Evolutionary conservation across 2,888 invertebrate genomes (phyloP).

Genomic region (Oscheius sp.): DNA sequence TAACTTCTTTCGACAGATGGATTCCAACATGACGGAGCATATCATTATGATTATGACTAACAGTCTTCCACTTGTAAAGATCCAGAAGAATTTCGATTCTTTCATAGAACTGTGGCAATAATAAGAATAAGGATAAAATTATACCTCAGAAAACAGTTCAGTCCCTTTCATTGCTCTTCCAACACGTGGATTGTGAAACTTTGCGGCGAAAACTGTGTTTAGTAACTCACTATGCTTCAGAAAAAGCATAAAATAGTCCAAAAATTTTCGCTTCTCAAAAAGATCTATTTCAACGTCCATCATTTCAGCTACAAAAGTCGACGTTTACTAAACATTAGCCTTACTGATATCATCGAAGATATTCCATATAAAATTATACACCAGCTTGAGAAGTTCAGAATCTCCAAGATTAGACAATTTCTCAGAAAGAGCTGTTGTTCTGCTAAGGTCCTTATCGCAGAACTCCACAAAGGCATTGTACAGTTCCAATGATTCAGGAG

Average conservation of each 20-base stretch:
- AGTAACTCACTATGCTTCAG: constrained; percentile 22
- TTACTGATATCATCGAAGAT: constrained; percentile 3
- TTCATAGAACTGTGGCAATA: background rate
- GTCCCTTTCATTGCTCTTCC: background rate
- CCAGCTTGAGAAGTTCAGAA: background rate
- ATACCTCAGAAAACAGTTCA: constrained; percentile 13
- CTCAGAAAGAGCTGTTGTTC: background rate
- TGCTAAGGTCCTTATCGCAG: constrained; percentile 17
- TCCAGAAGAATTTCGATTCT: background rate
- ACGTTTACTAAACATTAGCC: too few relatives aligned
- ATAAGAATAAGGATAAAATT: background rate
- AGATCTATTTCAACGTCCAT: constrained; percentile 8
- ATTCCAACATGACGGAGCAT: background rate
- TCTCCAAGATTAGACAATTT: background rate
- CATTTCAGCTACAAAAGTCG: background rate
- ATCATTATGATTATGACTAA: background rate
- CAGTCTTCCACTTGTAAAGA: background rate
- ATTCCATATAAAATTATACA: constrained; percentile 2
- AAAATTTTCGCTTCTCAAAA: constrained; percentile 11
- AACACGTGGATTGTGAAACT: background rate
- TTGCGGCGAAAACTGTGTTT: background rate
- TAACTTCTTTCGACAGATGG: background rate
- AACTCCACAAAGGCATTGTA: constrained; percentile 8
- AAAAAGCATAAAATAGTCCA: constrained; percentile 20
- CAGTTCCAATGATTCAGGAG: background rate